These are phyloP conservation scores for Bombylius discolor DNA, from an alignment of 2,888 invertebrate species.

Conservation along the genomic window DNA sequence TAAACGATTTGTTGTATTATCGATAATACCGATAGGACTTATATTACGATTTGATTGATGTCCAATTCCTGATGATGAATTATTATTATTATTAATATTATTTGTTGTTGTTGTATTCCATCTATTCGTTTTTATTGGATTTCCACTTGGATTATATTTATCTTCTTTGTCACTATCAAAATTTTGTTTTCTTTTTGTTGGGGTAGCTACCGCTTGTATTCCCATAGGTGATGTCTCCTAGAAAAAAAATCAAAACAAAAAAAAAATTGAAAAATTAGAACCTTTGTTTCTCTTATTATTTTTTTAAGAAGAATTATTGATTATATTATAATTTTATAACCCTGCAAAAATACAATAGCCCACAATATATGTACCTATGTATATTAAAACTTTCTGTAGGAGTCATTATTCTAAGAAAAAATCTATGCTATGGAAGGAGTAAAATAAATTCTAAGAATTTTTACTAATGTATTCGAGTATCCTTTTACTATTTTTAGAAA, in stretches of 20 bases:
- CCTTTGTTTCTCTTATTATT: too few relatives aligned
- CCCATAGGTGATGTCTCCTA: conserved; percentile 54
- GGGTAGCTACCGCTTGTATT: conserved; percentile 51
- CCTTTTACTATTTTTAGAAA: too few relatives aligned
- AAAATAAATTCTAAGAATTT: too few relatives aligned
- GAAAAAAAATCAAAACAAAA: conserved; percentile 14
- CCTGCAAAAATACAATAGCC: too few relatives aligned
- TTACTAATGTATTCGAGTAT: too few relatives aligned
- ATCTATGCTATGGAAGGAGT: too few relatives aligned
- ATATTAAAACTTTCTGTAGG: too few relatives aligned
- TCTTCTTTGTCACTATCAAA: conserved; percentile 38
- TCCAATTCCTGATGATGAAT: too few relatives aligned
- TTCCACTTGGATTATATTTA: conserved; percentile 39
- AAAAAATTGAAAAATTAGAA: neutral
- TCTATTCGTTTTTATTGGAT: conserved; percentile 44
- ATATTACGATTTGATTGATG: neutral
- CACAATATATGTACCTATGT: too few relatives aligned
- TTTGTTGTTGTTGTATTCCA: conserved; percentile 37
- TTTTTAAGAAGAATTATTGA: too few relatives aligned
- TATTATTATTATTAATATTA: neutral
- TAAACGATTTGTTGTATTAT: conserved; percentile 12
- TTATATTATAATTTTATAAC: too few relatives aligned
- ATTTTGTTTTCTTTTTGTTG: conserved; percentile 56
- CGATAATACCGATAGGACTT: neutral
- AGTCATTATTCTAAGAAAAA: too few relatives aligned